These are phyloP conservation scores for Phyllostomus hastatus DNA, from an alignment of 2,113 vertebrate species.

Conservation along the genomic window DNA sequence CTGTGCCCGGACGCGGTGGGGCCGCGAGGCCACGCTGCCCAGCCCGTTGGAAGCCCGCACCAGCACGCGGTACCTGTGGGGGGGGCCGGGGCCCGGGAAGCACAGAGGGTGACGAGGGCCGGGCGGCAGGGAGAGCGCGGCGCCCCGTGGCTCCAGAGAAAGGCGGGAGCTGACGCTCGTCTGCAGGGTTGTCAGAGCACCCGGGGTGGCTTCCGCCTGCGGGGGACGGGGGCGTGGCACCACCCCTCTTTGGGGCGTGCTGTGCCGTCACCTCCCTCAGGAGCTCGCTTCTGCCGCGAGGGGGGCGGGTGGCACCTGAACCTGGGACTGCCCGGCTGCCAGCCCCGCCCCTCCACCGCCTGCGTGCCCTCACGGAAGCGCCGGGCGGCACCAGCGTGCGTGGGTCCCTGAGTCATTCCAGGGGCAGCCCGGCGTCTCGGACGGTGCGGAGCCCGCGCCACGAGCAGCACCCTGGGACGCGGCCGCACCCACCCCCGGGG, in stretches of 20 bases:
- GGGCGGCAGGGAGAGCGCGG: not conserved
- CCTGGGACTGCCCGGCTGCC: not conserved
- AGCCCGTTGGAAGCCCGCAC: conserved; percentile 71
- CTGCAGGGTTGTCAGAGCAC: not conserved
- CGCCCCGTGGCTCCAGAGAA: not conserved
- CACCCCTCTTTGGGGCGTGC: not conserved
- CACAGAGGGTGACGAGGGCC: not conserved
- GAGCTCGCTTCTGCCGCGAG: fast-evolving
- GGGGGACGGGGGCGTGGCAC: not conserved
- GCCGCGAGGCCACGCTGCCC: conserved; percentile 72
- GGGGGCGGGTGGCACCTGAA: not conserved
- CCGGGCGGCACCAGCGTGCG: fast-evolving
- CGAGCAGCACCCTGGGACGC: fast-evolving
- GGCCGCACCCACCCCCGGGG: conserved; percentile 78
- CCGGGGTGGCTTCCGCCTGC: not conserved
- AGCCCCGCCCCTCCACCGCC: fast-evolving
- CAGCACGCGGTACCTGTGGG: conserved; percentile 80
- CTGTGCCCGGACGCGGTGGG: conserved; percentile 79
- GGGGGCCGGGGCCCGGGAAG: not conserved
- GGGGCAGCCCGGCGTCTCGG: not conserved
- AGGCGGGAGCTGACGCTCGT: not conserved
- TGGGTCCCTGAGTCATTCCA: fast-evolving
- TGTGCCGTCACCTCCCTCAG: no score
- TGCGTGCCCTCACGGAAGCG: not conserved
- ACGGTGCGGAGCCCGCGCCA: fast-evolving